Evolutionary conservation across 2,888 invertebrate genomes (phyloP), one percentile per base, ranked within the genome.

Genomic region (Nomada ruficornis): DNA sequence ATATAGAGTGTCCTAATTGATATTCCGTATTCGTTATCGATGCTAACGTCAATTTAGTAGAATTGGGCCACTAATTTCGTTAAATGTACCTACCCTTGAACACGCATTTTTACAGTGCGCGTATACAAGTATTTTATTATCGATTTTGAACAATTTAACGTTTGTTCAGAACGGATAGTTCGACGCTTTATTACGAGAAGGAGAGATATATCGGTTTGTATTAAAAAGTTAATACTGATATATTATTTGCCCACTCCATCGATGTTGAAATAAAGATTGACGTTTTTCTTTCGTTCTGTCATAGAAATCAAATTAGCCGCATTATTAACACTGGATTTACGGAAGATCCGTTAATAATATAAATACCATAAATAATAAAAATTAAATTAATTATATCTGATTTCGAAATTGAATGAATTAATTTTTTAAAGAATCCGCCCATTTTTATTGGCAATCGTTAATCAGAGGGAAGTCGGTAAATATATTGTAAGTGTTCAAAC

Each of bases 1-100:
- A 4, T 29, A 50, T 15, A n/a, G 57, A 36, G 11, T 20, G 18
- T 9, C 11, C 42, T 69, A 68, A 75, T 75, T 76, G 54, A 76
- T 69, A 69, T 69, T 54, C 54, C 44, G 4, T 1, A 44, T 18
- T n/a, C 26, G 54, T 54, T 52, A 44, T 42, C 26, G 36, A 44
- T 10, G 60, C 44, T 36, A 29, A 68, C 11, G 18, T 62, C 42
- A 26, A 62, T 68, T 68, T 62, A 10, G 59, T 62, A 26, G 1
- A 68, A 75, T 54, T n/a, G 15, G 9, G 15, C 7, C 11, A 20
- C 47, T 47, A 54, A 69, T 47, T 2, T 2, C 9, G n/a, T 44
- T 47, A 15, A 60, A 52, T 23, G 2, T 9, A 13, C 29, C 36
- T 7, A 36, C 3, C 7, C 9, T 42, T 13, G 20, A 10, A 70